phyloP scores from a whole-genome alignment of 2,888 invertebrate species.

The Acleris laterana region DNA sequence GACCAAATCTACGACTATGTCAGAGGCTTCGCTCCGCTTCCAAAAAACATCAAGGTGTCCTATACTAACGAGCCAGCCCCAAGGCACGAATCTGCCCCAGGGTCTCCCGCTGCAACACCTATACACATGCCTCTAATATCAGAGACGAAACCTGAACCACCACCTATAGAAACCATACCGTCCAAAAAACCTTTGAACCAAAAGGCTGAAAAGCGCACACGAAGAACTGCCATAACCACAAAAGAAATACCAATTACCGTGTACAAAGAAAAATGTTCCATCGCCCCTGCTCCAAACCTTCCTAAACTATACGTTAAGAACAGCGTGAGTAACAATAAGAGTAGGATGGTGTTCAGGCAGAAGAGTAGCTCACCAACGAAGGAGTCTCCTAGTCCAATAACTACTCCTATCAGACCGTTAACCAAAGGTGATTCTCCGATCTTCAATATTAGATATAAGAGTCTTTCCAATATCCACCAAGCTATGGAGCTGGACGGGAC shows the following conservation, averaged over 20 bases:
- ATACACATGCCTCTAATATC: constrained; percentile 82
- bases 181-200: constrained; percentile 88
- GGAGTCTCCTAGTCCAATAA: constrained; percentile 86
- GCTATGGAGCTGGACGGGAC: constrained; percentile 92
- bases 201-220: constrained; percentile 90
- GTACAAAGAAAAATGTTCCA: constrained; percentile 84
- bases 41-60: constrained; percentile 90
- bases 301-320: constrained; percentile 93
- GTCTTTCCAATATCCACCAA: constrained; percentile 88
- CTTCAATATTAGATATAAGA: constrained; percentile 90
- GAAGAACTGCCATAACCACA: constrained; percentile 85
- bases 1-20: constrained; percentile 99
- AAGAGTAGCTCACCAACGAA: constrained; percentile 90
- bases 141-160: constrained; percentile 92
- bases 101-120: constrained; percentile 81
- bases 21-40: constrained; percentile 94
- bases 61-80: constrained; percentile 77
- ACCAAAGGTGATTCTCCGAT: constrained; percentile 90
- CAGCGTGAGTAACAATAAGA: constrained; percentile 86
- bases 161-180: constrained; percentile 96
- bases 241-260: constrained; percentile 83
- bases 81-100: constrained; percentile 83
- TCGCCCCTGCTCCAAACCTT: constrained; percentile 81
- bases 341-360: constrained; percentile 87
- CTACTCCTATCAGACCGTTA: constrained; percentile 79